Evolutionary conservation across 2,113 vertebrate genomes (phyloP), one percentile per base, ranked within the genome.

Genomic region (Gavia stellata): DNA sequence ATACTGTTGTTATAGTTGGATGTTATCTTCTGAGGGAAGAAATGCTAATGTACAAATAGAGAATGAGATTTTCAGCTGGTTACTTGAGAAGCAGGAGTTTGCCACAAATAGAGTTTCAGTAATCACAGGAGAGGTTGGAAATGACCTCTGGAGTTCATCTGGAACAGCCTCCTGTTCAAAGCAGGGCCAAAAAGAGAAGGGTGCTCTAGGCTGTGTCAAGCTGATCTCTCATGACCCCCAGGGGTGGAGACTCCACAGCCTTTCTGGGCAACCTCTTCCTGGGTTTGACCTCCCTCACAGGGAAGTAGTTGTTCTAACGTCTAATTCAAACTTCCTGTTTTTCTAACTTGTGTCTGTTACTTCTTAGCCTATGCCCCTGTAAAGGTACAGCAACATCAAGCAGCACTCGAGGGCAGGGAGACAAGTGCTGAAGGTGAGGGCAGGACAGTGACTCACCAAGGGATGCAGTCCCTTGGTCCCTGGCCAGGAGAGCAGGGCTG

Each of bases 351-450:
- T 34, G 8, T 34, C 18, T 50, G 40, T 73, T 58, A 20, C 8
- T 82, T 82, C 36, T 71, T 71, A n/a, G 15, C 29, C 25, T n/a
- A 3, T 40, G 8, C 3, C 7, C 6, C 9, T n/a, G 11, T 65
- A 58, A 81, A 11, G 11, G 9, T 66, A 73, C 5, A 38, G 14
- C 0, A 2, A 71, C 14, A 23, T 9, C 1, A 2, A 58, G 12
- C 15, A 79, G 10, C 15, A 21, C 19, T 50, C 36, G 52, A 40
- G 10, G 34, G 4, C 20, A n/a, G 7, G 10, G 20, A 78, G 10
- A 6, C 28, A 63, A 20, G 2, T 40, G 42, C 44, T n/a, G 14
- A 56, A 23, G 11, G 45, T 25, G 26, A 42, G 12, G 9, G 4
- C 25, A 72, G 29, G 17, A 38, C 38, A 82, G 34, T 1, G 1